Base-by-base conservation (phyloP, 2,888 invertebrate species). In the Eupithecia subfuscata region DNA sequence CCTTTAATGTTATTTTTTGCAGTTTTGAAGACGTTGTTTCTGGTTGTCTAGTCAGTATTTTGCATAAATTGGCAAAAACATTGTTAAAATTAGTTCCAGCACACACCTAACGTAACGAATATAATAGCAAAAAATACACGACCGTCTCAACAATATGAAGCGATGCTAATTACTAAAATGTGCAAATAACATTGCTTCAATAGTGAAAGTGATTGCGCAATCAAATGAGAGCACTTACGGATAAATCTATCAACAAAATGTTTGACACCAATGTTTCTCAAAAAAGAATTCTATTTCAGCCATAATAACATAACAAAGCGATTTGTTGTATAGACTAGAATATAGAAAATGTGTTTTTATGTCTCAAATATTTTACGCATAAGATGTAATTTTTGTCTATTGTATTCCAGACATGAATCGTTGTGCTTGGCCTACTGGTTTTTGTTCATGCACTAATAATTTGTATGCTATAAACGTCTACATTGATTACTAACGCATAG, bases 161-260 rank as follows among this genome's bases (percentile, higher is more conserved):
- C 83, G 84, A 87, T 91, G 92, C 89, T 93, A 92, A 93, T 92
- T 92, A 90, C 87, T 90, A 89, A 87, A 70, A 84, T 87, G 87
- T 87, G 86, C 88, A 87, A 87, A 87, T 84, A 84, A 88, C 84
- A 80, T 83, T 82, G 86, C 74, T 80, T 78, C 74, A 75, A 77
- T 72, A 82, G 93, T 88, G 93, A 93, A 93, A 93, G 93, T 90
- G 74, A 79, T 92, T 91, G 83, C 83, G 82, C 87, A 91, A 93
- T 81, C 85, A 87, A 88, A 86, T 86, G 78, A 82, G 81, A 83
- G 80, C 79, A 81, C 63, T 82, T 86, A 87, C 22, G 68, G 22
- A 25, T 68, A 67, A 12, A 64, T 18, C 18, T 18, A 64, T 64
- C 18, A 34, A 34, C 22, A 34, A 64, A 34, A 64, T 3, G 18